These are phyloP conservation scores for Dione juno DNA, from an alignment of 2,888 invertebrate species.

Conservation along the genomic window DNA sequence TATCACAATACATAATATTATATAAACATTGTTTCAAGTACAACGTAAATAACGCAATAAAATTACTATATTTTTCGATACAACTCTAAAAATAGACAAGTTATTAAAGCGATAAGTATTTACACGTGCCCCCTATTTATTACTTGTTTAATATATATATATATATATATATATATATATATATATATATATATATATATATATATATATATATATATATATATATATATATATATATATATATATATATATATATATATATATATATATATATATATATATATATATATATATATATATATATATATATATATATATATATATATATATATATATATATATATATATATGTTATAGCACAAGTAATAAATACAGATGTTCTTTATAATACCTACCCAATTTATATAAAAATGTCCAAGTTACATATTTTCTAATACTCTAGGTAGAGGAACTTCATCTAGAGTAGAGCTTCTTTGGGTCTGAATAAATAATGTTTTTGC, in stretches of 20 bases:
- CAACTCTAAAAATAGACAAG: slow-evolving; percentile 20
- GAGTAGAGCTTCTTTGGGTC: too few species aligned
- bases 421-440: too few species aligned
- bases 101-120: slow-evolving; percentile 1
- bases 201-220: not conserved
- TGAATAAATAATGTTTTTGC: too few species aligned
- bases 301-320: not conserved
- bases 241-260: not conserved
- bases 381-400: not conserved
- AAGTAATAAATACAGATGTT: not conserved
- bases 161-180: not conserved
- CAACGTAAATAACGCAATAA: not conserved
- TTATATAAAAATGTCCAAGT: not conserved
- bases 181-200: not conserved
- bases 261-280: not conserved
- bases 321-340: not conserved
- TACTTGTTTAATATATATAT: slow-evolving; percentile 6
- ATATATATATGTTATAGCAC: not conserved
- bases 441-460: too few species aligned
- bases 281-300: not conserved
- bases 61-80: slow-evolving; percentile 1
- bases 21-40: not conserved
- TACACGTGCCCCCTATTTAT: slow-evolving; percentile 16
- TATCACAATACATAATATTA: not conserved
- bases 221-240: not conserved